phyloP scores from a whole-genome alignment of 53 echinoderm and acorn worm species.

The Stichopus horrens region DNA sequence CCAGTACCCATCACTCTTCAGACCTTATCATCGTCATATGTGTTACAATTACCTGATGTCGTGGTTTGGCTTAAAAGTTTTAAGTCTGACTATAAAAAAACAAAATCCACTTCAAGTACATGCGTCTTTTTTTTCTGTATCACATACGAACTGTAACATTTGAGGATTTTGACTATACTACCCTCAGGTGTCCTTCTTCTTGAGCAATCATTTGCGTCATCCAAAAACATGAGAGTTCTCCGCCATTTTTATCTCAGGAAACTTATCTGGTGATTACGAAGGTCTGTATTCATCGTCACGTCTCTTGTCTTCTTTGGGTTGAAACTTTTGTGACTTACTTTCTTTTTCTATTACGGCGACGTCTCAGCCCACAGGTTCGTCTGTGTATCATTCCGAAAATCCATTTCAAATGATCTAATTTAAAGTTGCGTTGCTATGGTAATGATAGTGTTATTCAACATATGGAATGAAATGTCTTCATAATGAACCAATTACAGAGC shows the following conservation, averaged over 20 bases:
- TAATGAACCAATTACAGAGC: neutral
- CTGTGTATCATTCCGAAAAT: neutral
- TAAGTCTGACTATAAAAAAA: no score
- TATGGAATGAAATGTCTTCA: neutral
- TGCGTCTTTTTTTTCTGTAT: no score
- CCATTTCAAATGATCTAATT: neutral
- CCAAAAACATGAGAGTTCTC: neutral
- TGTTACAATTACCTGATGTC: no score
- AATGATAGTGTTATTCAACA: neutral
- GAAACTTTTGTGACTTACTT: neutral
- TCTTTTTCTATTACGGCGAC: neutral
- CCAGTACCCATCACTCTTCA: no score
- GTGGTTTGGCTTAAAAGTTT: no score
- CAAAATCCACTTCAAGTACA: no score
- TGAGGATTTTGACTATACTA: neutral
- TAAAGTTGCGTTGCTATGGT: neutral
- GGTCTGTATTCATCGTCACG: slow-evolving; percentile 3
- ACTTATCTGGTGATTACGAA: neutral
- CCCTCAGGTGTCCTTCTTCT: slow-evolving; percentile 2
- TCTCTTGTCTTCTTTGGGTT: neutral
- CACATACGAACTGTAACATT: neutral
- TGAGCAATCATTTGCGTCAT: slow-evolving; percentile 10
- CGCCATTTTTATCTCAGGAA: neutral
- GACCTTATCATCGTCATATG: no score
- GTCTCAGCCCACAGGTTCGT: no score